These are phyloP conservation scores for Orestias chungarensis DNA, from an alignment of 2,797 vertebrate species.

Conservation along the genomic window DNA sequence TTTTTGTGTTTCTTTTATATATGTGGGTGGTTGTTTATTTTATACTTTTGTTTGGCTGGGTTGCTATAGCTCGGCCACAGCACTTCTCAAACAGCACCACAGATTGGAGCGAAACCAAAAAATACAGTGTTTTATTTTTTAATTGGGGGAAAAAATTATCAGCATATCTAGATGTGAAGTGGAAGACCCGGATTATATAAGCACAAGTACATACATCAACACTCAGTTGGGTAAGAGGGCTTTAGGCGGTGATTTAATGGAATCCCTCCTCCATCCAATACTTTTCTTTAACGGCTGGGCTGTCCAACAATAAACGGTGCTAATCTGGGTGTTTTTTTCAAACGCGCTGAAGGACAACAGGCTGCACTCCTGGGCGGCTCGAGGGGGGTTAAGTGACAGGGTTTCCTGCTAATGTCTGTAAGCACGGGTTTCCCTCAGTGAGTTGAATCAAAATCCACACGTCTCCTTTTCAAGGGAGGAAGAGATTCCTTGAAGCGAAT, in stretches of 20 bases:
- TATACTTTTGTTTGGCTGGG: constrained; percentile 13
- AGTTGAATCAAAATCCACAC: constrained; percentile 25
- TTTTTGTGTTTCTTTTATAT: neutral
- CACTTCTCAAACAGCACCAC: constrained; percentile 12
- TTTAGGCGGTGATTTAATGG: constrained; percentile 23
- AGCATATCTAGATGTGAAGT: constrained; percentile 15
- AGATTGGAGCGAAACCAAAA: constrained; percentile 3
- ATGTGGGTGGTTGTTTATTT: neutral
- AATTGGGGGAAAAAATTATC: constrained; percentile 5
- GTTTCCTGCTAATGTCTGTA: constrained; percentile 48
- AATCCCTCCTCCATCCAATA: constrained; percentile 3
- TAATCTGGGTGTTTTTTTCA: constrained; percentile 28
- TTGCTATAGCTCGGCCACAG: neutral
- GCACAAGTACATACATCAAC: constrained; percentile 3
- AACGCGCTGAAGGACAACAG: constrained; percentile 6
- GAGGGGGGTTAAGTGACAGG: constrained; percentile 28
- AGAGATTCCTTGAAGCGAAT: neutral
- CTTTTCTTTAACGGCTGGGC: constrained; percentile 1
- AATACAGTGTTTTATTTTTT: constrained; percentile 21
- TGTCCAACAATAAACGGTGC: constrained; percentile 25
- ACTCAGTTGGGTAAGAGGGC: neutral
- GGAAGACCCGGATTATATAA: constrained; percentile 13
- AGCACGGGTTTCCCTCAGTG: constrained; percentile 34
- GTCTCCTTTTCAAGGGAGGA: neutral
- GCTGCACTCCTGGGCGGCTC: constrained; percentile 29